Conservation (phyloP, 2,113 vertebrate genomes). For the Lycaon pictus region DNA sequence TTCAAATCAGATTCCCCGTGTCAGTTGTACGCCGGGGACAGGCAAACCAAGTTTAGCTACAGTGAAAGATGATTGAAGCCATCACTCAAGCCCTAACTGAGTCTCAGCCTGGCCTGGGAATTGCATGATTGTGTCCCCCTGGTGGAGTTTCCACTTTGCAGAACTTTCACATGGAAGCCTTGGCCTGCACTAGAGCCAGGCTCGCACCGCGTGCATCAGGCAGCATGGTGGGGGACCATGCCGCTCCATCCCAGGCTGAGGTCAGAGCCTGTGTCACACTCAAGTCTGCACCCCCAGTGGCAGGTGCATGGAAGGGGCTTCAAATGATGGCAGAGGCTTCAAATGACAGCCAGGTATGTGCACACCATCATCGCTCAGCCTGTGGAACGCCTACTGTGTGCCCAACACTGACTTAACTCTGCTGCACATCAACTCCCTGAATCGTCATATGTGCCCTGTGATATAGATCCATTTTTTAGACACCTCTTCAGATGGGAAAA, state of each 20-base stretch:
- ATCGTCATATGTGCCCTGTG: no score
- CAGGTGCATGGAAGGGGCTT: neutral
- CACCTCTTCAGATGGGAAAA: neutral
- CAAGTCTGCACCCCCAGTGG: neutral
- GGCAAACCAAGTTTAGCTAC: neutral
- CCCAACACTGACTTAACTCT: neutral
- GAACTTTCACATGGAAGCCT: neutral
- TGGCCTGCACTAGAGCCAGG: neutral
- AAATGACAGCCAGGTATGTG: rapidly evolving
- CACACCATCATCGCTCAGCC: rapidly evolving
- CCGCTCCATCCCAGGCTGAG: rapidly evolving
- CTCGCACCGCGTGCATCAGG: rapidly evolving
- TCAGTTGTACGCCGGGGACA: rapidly evolving
- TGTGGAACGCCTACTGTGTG: rapidly evolving
- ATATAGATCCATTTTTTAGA: no score
- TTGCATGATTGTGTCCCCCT: rapidly evolving
- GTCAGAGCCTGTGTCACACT: neutral
- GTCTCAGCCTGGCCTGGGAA: no score
- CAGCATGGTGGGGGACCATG: rapidly evolving
- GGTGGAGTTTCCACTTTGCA: neutral
- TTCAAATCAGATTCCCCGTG: neutral
- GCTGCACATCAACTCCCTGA: rapidly evolving
- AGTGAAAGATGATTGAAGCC: neutral
- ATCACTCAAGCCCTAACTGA: neutral
- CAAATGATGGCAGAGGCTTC: neutral